Evolutionary conservation across 2,888 invertebrate genomes (phyloP).

Genomic region (Elysia crispata): DNA sequence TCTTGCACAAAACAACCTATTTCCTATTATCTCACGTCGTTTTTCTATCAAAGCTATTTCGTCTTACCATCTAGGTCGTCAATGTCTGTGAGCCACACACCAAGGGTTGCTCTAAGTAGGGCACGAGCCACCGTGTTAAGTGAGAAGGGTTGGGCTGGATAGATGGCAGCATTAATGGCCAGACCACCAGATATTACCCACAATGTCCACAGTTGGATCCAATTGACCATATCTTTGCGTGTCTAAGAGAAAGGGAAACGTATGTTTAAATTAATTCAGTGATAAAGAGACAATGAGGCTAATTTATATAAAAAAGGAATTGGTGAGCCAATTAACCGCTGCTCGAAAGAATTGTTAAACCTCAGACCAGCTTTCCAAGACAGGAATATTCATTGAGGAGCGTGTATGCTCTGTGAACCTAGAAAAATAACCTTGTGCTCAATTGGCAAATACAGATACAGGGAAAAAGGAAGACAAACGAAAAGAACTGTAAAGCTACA

Average conservation of each 20-base stretch:
- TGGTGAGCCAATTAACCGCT: background rate
- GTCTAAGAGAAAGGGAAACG: conserved; percentile 58
- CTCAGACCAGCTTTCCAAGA: too few species aligned
- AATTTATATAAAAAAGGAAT: background rate
- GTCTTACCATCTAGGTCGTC: conserved; percentile 72
- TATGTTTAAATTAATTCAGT: background rate
- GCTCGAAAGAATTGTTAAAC: too few species aligned
- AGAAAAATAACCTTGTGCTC: too few species aligned
- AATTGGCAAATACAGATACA: too few species aligned
- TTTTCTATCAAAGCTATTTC: too few species aligned
- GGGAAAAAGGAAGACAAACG: too few species aligned
- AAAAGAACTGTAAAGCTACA: too few species aligned
- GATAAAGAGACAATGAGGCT: background rate
- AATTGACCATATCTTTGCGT: conserved; percentile 74
- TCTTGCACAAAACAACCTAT: too few species aligned
- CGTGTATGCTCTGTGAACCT: too few species aligned
- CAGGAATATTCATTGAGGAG: too few species aligned
- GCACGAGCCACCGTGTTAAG: conserved; percentile 70
- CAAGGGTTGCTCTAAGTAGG: conserved; percentile 77
- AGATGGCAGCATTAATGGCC: conserved; percentile 78
- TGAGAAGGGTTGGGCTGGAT: conserved; percentile 77
- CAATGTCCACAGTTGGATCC: conserved; percentile 75
- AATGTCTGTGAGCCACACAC: conserved; percentile 78
- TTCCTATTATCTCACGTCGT: too few species aligned
- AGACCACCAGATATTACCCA: conserved; percentile 76